Conservation (phyloP, 1,140 invertebrate genomes). For the Penaeus vannamei region DNA sequence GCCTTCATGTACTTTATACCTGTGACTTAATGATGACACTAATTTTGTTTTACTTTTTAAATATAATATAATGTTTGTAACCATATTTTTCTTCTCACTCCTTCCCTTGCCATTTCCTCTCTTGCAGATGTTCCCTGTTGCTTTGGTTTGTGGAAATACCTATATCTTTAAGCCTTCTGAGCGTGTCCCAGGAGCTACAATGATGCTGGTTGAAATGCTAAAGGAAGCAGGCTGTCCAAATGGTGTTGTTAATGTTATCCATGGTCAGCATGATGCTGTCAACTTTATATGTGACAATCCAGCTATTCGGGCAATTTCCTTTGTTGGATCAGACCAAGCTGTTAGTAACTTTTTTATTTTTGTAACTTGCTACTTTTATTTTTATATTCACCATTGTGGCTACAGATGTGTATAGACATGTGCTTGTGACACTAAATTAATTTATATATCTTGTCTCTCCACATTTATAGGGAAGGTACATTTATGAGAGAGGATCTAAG, state of each 20-base stretch:
- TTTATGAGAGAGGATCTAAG: slow-evolving; percentile 91
- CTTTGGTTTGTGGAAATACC: slow-evolving; percentile 90
- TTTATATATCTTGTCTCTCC: neutral
- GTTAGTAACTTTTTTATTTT: slow-evolving; percentile 74
- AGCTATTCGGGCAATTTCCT: slow-evolving; percentile 97
- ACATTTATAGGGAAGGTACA: slow-evolving; percentile 96
- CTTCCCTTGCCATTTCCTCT: neutral
- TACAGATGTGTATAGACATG: neutral
- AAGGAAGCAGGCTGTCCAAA: slow-evolving; percentile 93
- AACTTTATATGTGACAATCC: slow-evolving; percentile 98
- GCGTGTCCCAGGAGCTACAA: slow-evolving; percentile 95
- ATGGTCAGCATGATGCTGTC: slow-evolving; percentile 93
- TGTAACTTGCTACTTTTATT: neutral
- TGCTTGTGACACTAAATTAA: neutral
- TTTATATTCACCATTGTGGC: neutral
- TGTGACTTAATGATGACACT: neutral
- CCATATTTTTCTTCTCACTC: neutral
- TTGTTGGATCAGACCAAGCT: slow-evolving; percentile 97
- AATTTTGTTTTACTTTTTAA: neutral
- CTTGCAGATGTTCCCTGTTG: slow-evolving; percentile 78
- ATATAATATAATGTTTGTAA: neutral
- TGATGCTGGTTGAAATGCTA: slow-evolving; percentile 93
- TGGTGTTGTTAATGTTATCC: slow-evolving; percentile 96
- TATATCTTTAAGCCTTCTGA: slow-evolving; percentile 91
- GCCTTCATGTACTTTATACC: neutral